A percentile compares a stretch with the other conserved stretches of the same genome.
These are phyloP conservation scores for Lucinisca nassula DNA, from an alignment of 2,888 invertebrate species.

Conservation along the genomic window DNA sequence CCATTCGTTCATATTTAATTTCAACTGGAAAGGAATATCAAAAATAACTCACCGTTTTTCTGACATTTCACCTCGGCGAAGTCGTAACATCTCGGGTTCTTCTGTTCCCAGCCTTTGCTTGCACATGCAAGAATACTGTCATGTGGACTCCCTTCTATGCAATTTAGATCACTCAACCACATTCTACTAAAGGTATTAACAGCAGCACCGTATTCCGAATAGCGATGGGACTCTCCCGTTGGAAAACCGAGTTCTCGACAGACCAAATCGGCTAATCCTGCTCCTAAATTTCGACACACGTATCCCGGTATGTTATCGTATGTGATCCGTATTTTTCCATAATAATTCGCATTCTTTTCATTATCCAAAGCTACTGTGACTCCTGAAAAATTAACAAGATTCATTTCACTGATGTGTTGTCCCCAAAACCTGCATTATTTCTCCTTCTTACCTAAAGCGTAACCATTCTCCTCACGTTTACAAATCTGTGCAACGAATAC, in stretches of 20 bases:
- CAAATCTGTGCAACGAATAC: no score
- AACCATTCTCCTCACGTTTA: no score
- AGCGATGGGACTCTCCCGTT: constrained; percentile 69
- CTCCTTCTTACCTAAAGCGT: no score
- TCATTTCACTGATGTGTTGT: no score
- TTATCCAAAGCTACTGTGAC: background rate
- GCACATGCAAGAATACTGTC: constrained; percentile 73
- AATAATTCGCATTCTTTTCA: constrained; percentile 48
- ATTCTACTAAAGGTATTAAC: background rate
- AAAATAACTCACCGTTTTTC: constrained; percentile 71
- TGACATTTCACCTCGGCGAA: constrained; percentile 79
- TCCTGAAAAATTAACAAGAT: no score
- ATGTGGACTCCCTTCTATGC: background rate
- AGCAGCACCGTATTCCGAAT: constrained; percentile 67
- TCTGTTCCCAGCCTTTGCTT: constrained; percentile 73
- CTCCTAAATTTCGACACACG: constrained; percentile 78
- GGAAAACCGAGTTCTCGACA: constrained; percentile 80
- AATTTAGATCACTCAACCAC: background rate
- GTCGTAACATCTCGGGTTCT: constrained; percentile 70
- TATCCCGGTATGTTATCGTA: constrained; percentile 75
- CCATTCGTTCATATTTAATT: no score
- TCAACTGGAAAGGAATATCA: no score
- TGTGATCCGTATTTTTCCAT: constrained; percentile 74
- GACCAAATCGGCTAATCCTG: constrained; percentile 74
- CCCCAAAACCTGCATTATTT: no score